A percentile compares a stretch with the other conserved stretches of the same genome.
Evolutionary conservation across 2,797 vertebrate genomes (phyloP).

Genomic region (Micrastur ruficollis): DNA sequence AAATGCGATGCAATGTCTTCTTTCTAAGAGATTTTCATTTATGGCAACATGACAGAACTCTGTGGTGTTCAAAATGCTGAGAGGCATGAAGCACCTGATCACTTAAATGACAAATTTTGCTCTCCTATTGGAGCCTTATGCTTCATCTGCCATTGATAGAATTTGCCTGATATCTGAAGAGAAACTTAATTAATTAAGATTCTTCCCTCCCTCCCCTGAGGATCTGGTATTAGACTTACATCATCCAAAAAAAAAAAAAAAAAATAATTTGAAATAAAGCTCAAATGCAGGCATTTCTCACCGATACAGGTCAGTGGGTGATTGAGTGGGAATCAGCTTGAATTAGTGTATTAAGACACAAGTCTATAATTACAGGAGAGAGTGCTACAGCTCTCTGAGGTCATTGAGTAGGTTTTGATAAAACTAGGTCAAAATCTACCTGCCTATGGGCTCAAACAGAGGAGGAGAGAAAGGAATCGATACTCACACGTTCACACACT

Average conservation of each 20-base stretch:
- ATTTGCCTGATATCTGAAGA: background rate
- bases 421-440: conserved; percentile 45
- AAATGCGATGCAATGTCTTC: background rate
- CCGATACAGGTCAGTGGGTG: conserved; percentile 27
- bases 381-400: conserved; percentile 31
- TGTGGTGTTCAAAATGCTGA: background rate
- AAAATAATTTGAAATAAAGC: conserved; percentile 16
- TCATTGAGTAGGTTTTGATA: conserved; percentile 7
- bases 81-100: background rate
- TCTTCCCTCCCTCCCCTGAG: background rate
- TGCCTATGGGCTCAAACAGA: background rate
- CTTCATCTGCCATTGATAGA: background rate
- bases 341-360: conserved; percentile 31
- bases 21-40: background rate
- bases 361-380: conserved; percentile 45
- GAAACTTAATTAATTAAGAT: conserved; percentile 31
- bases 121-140: background rate
- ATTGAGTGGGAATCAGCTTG: conserved; percentile 10
- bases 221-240: background rate
- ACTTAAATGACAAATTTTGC: background rate
- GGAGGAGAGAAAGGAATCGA: background rate
- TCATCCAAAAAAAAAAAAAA: background rate
- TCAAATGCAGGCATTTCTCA: background rate
- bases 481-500: background rate
- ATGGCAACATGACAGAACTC: background rate